A percentile compares a stretch with the other conserved stretches of the same genome.
Evolutionary conservation across 1,140 invertebrate genomes (phyloP).

Genomic region (Drosophila trapezifrons): DNA sequence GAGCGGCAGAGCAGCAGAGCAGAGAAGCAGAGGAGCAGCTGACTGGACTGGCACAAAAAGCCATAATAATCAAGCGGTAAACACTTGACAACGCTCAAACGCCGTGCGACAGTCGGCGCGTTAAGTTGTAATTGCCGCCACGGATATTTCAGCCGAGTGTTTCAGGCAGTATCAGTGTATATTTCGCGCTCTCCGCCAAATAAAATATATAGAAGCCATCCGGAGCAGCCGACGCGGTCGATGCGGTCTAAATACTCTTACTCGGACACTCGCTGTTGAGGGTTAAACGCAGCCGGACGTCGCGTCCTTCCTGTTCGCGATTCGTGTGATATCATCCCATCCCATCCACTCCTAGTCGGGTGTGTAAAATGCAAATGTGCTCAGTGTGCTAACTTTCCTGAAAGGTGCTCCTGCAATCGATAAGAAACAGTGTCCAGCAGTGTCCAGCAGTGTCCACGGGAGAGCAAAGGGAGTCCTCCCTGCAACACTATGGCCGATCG

Average conservation of each 20-base stretch:
- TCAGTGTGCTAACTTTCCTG: slow-evolving; percentile 5
- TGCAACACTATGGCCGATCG: slow-evolving; percentile 62
- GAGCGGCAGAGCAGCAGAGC: slow-evolving; percentile 11
- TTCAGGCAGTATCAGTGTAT: not conserved
- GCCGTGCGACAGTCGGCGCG: slow-evolving; percentile 69
- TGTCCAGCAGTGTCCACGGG: slow-evolving; percentile 8
- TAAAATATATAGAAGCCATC: slow-evolving; percentile 4
- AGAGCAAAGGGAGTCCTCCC: slow-evolving; percentile 16
- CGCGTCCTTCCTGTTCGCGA: slow-evolving; percentile 25
- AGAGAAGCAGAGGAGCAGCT: slow-evolving; percentile 51
- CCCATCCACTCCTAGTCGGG: slow-evolving; percentile 9
- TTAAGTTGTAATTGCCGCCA: slow-evolving; percentile 64
- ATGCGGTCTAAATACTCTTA: slow-evolving; percentile 18
- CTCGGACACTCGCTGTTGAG: slow-evolving; percentile 25
- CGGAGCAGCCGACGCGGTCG: slow-evolving; percentile 15
- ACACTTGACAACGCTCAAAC: slow-evolving; percentile 69
- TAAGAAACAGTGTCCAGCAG: slow-evolving; percentile 15
- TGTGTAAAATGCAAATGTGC: slow-evolving; percentile 38
- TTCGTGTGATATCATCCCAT: slow-evolving; percentile 37
- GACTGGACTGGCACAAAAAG: slow-evolving; percentile 61
- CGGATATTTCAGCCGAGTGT: slow-evolving; percentile 16
- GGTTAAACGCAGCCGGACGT: slow-evolving; percentile 14
- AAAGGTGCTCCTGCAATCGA: slow-evolving; percentile 25
- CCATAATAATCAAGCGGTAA: slow-evolving; percentile 72
- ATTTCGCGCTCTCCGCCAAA: slow-evolving; percentile 25